Evolutionary conservation across 2,888 invertebrate species (phyloP).

Genomic region (Pardosa pseudoannulata): DNA sequence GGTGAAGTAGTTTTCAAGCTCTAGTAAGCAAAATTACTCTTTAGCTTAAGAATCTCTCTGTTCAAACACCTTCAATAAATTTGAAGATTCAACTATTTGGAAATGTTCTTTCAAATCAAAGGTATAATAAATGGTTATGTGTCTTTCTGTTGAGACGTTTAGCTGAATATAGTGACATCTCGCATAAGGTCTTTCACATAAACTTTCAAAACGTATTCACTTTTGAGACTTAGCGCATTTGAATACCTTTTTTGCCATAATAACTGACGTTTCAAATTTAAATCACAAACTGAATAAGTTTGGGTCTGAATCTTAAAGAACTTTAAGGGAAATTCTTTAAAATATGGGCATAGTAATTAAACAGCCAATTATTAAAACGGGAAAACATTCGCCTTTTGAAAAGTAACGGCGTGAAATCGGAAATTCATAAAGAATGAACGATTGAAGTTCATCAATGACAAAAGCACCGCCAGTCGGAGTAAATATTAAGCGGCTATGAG

Average conservation of each 20-base stretch:
- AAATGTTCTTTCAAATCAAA: no score
- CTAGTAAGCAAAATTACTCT: no score
- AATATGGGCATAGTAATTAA: background rate
- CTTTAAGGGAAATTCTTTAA: background rate
- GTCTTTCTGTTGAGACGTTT: no score
- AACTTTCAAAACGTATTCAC: no score
- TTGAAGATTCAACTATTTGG: no score
- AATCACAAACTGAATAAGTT: background rate
- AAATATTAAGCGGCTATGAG: conserved; percentile 1
- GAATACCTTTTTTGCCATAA: background rate
- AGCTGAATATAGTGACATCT: no score
- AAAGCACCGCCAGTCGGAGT: background rate
- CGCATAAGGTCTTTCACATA: no score
- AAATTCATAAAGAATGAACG: conserved; percentile 3
- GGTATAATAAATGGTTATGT: no score
- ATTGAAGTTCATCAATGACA: background rate
- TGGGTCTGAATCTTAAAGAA: background rate
- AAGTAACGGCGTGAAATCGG: background rate
- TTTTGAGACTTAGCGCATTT: no score
- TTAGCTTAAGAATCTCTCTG: no score
- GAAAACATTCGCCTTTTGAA: background rate
- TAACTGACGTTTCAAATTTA: background rate
- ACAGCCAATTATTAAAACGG: background rate
- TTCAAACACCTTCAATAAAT: no score
- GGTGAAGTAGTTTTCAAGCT: no score